Evolutionary conservation across 2,888 invertebrate genomes (phyloP).

Genomic region (Callyntrura sp.): DNA sequence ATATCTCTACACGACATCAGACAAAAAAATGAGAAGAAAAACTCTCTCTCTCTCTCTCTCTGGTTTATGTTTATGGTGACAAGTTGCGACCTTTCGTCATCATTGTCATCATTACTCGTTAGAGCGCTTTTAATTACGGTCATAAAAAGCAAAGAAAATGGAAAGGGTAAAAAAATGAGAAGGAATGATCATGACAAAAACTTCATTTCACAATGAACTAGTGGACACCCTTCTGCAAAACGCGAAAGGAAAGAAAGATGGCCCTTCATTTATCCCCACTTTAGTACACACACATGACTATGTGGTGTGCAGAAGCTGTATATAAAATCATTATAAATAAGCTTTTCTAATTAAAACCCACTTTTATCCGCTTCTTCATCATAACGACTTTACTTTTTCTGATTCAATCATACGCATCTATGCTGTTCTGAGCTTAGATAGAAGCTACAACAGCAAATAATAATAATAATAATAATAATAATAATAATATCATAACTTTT

Average conservation of each 20-base stretch:
- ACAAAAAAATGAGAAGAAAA: too few species aligned
- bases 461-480: too few species aligned
- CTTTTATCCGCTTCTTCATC: too few species aligned
- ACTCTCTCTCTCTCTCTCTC: background rate
- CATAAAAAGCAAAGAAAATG: slow-evolving; percentile 57
- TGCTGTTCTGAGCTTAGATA: too few species aligned
- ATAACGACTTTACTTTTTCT: background rate
- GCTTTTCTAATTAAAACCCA: slow-evolving; percentile 44
- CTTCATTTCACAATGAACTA: background rate
- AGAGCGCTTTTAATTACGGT: slow-evolving; percentile 53
- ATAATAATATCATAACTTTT: too few species aligned
- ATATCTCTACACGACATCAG: background rate
- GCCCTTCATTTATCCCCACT: too few species aligned
- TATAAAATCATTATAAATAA: slow-evolving; percentile 13
- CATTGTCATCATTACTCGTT: slow-evolving; percentile 51
- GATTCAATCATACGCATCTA: background rate
- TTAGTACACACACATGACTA: background rate
- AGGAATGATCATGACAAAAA: slow-evolving; percentile 4
- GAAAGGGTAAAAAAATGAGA: too few species aligned
- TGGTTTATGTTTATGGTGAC: slow-evolving; percentile 63
- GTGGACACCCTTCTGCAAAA: too few species aligned
- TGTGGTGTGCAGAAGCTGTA: background rate
- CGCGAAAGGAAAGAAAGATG: too few species aligned
- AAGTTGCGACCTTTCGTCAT: slow-evolving; percentile 62
- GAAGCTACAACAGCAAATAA: too few species aligned